Evolutionary conservation across 2,113 vertebrate genomes (phyloP).

Genomic region (Sciurus niger): DNA sequence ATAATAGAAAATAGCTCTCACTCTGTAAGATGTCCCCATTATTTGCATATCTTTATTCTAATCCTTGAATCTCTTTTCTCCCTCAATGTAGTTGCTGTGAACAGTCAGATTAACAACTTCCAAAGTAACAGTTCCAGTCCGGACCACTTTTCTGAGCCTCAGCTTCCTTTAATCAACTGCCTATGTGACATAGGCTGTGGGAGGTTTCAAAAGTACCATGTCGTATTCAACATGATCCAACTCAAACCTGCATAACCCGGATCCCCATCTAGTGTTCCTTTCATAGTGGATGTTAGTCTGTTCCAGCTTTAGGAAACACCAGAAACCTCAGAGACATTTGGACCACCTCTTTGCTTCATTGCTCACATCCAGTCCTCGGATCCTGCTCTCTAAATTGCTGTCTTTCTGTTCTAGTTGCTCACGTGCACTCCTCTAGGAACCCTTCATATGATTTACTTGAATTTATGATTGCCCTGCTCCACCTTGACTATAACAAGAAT

Average conservation of each 20-base stretch:
- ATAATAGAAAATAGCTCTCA: too few species aligned
- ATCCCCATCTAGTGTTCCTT: not conserved
- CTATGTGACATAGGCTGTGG: too few species aligned
- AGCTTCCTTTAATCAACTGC: not conserved
- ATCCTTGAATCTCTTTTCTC: not conserved
- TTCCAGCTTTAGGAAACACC: not conserved
- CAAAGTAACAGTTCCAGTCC: not conserved
- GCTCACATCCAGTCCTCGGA: not conserved
- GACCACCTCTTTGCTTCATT: not conserved
- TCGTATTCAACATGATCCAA: not conserved
- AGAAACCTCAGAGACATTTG: not conserved
- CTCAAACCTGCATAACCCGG: not conserved
- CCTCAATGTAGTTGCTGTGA: not conserved
- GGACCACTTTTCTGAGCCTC: not conserved
- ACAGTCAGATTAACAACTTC: not conserved
- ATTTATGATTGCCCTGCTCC: not conserved
- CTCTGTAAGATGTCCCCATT: not conserved
- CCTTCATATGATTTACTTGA: not conserved
- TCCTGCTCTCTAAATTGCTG: not conserved
- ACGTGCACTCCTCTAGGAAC: not conserved
- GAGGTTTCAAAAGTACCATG: not conserved
- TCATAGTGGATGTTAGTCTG: not conserved
- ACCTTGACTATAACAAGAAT: not conserved
- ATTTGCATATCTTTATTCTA: not conserved
- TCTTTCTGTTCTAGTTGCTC: not conserved